Percentiles rank a stretch among this genome's conserved stretches.
These are phyloP conservation scores for Brassicogethes aeneus DNA, from an alignment of 2,888 invertebrate genomes.

Conservation along the genomic window DNA sequence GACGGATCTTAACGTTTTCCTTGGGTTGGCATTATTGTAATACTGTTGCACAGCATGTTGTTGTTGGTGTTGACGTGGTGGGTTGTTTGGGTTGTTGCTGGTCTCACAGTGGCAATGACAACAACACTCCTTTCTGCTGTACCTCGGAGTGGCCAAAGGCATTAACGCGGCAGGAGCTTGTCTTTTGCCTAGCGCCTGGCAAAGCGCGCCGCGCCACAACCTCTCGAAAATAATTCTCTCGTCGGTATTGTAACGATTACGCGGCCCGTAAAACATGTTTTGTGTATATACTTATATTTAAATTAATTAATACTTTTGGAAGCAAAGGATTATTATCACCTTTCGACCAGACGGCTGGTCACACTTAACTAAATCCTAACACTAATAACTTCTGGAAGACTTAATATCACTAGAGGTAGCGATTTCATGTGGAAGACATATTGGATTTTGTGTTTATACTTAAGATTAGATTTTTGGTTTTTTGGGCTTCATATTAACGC, in stretches of 20 bases:
- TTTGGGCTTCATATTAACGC: too few species aligned
- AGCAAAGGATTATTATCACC: constrained; percentile 16
- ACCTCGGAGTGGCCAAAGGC: not conserved
- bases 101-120: constrained; percentile 44
- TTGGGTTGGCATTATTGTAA: too few species aligned
- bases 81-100: constrained; percentile 29
- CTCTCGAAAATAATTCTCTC: constrained; percentile 62
- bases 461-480: constrained; percentile 15
- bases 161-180: constrained; percentile 15
- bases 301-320: constrained; percentile 5
- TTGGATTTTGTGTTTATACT: constrained; percentile 39
- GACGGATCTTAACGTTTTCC: constrained; percentile 54
- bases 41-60: too few species aligned
- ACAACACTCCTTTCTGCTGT: constrained; percentile 34
- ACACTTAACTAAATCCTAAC: not conserved
- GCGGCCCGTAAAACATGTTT: constrained; percentile 16
- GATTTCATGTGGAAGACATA: constrained; percentile 42
- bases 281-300: constrained; percentile 1
- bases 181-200: constrained; percentile 34
- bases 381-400: constrained; percentile 12
- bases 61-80: constrained; percentile 25
- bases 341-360: too few species aligned
- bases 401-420: constrained; percentile 11
- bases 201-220: constrained; percentile 55
- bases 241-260: constrained; percentile 40